Evolutionary conservation across 2,888 invertebrate species (phyloP), one percentile per base, ranked within the genome.

Genomic region (Eilema sororculum): DNA sequence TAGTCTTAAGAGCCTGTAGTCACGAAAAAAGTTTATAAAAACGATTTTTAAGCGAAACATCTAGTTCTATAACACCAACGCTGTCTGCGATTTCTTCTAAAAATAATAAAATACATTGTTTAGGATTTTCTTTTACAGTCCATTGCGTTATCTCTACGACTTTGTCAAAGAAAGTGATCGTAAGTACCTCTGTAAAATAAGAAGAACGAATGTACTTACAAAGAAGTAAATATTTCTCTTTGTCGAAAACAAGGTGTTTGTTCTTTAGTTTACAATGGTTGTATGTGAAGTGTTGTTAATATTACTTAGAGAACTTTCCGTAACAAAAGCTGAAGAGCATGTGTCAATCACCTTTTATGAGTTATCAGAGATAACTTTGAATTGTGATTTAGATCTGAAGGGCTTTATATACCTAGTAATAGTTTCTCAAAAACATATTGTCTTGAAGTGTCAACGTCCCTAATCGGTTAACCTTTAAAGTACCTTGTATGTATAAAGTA

Each of bases 31-130:
- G 63, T 71, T 73, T n/a, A 41, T 13, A 65, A 70, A 67, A 61
- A 61, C 22, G 69, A 69, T 74, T 72, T 73, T 70, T 64, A 68
- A 68, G 60, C 65, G 67, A 66, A 69, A 71, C 30, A 56, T 77
- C 65, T 78, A 71, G 72, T 77, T 77, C 66, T 65, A 76, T 68
- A 80, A 77, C 65, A 65, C 58, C 46, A 20, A 61, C 62, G 58
- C 68, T 72, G 58, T 76, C 73, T 73, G 67, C 71, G 66, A 73
- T 75, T 83, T 71, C 77, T 71, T 73, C 79, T 22, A 69, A 77
- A 82, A 73, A 75, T 77, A 80, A 78, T 78, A 80, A 84, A 81
- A 83, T 77, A 78, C 76, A 75, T 74, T 74, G 79, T 81, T 84
- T 78, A 76, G 73, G 71, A 80, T 82, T 80, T 84, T 74, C 69